Evolutionary conservation across 2,797 vertebrate genomes (phyloP).

Genomic region (Morelia viridis): DNA sequence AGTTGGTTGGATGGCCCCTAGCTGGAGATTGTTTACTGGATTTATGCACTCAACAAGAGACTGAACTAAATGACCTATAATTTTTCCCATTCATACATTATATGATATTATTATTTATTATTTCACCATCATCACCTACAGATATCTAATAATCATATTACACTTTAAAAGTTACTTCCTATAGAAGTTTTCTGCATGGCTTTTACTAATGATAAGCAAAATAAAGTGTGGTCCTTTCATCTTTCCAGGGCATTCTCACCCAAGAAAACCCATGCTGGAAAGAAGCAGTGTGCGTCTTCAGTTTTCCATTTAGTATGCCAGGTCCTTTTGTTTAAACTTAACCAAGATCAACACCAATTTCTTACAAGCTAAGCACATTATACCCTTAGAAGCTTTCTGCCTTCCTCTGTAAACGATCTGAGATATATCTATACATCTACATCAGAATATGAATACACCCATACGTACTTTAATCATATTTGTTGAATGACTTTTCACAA

Average conservation of each 20-base stretch:
- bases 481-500: neutral
- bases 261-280: neutral
- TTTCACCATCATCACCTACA: neutral
- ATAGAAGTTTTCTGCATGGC: neutral
- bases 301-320: slow-evolving; percentile 1
- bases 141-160: neutral
- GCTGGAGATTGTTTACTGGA: too few relatives aligned
- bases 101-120: neutral
- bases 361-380: neutral
- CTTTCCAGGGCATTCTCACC: neutral
- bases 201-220: neutral
- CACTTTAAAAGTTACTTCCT: neutral
- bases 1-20: too few relatives aligned
- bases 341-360: neutral
- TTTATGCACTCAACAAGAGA: too few relatives aligned
- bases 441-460: too few relatives aligned
- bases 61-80: too few relatives aligned
- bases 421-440: too few relatives aligned
- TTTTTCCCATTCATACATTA: neutral
- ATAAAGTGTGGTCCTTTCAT: neutral
- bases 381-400: neutral
- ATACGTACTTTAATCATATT: neutral
- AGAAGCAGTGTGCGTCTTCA: neutral
- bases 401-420: neutral
- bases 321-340: slow-evolving; percentile 9